A percentile compares a stretch with the other conserved stretches of the same genome.
Conservation (phyloP, 2,797 vertebrate species). For the Peromyscus nudipes region DNA sequence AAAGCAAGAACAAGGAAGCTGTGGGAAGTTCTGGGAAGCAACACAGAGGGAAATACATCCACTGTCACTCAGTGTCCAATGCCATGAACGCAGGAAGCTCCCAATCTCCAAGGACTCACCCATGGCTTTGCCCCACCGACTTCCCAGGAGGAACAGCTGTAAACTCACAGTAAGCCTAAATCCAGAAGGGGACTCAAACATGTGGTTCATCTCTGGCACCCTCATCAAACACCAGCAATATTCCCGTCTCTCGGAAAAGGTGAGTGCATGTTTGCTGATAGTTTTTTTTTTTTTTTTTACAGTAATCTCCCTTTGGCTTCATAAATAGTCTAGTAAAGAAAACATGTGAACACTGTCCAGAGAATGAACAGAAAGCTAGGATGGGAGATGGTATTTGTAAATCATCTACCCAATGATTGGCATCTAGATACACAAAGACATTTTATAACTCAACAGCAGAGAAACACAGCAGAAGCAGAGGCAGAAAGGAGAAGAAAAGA, state of each 20-base stretch:
- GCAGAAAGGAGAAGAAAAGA: neutral
- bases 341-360: slow-evolving; percentile 2
- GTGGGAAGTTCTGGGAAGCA: neutral
- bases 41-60: neutral
- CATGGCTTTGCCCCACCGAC: neutral
- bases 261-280: neutral
- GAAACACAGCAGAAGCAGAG: neutral
- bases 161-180: neutral
- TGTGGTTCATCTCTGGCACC: neutral
- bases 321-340: neutral
- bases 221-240: neutral
- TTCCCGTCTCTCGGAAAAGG: neutral
- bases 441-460: slow-evolving; percentile 20
- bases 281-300: no score
- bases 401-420: neutral
- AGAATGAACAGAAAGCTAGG: slow-evolving; percentile 29
- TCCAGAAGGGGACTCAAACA: neutral
- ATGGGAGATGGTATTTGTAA: neutral
- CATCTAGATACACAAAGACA: slow-evolving; percentile 4
- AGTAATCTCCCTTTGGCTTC: neutral
- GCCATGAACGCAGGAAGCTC: neutral
- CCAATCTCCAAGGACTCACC: neutral
- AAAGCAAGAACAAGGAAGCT: neutral
- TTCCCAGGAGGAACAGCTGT: neutral
- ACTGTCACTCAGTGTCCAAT: neutral